phyloP scores from a whole-genome alignment of 2,797 vertebrate genomes.

The Microctenopoma lineatum region DNA sequence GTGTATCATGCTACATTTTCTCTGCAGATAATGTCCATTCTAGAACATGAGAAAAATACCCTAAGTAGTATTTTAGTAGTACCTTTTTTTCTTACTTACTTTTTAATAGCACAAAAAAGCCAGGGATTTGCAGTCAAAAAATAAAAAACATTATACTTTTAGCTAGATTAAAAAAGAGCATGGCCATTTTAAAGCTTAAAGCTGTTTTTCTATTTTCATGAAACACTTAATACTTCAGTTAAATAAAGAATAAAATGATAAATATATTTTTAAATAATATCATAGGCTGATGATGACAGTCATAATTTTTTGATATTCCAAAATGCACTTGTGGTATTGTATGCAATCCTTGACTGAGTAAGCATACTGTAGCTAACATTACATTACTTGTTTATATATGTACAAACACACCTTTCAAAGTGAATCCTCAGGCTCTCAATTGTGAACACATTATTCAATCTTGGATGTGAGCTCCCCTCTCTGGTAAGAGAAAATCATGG shows the following conservation, averaged over 20 bases:
- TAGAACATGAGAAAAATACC: slow-evolving; percentile 5
- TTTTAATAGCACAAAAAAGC: not conserved
- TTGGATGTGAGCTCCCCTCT: no score
- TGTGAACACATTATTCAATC: no score
- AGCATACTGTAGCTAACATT: not conserved
- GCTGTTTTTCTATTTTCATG: slow-evolving; percentile 1
- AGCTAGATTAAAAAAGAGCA: not conserved
- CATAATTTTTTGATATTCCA: no score
- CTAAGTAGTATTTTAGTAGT: not conserved
- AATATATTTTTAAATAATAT: slow-evolving; percentile 2
- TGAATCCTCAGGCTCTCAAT: no score
- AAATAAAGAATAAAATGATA: not conserved
- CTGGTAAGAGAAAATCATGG: no score
- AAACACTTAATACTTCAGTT: slow-evolving; percentile 1
- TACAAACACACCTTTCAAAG: not conserved
- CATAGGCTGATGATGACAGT: not conserved
- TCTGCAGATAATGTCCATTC: not conserved
- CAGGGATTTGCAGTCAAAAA: not conserved
- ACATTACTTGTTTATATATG: not conserved
- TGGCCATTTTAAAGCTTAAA: slow-evolving; percentile 1
- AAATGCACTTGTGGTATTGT: not conserved
- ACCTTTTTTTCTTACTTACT: not conserved
- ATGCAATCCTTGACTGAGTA: not conserved
- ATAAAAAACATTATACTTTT: not conserved
- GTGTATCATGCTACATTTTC: not conserved